Base-by-base conservation (phyloP, 2,888 invertebrate genomes). In the Perdita meconis region DNA sequence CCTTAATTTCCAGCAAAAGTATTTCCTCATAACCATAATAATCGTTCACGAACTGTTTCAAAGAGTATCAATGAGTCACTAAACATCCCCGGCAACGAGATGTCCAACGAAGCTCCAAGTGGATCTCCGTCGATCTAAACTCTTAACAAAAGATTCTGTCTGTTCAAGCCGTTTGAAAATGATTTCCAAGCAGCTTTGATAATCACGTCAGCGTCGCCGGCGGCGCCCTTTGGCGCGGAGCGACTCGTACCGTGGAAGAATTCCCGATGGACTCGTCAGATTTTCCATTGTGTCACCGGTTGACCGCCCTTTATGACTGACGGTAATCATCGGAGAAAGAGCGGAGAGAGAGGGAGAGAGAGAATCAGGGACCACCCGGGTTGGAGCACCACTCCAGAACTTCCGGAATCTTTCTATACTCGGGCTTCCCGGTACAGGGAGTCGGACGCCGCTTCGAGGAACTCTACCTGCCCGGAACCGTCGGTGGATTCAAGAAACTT, bases 221-320 rank as follows among this genome's bases (percentile, higher is more conserved):
- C 36, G 40, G 51, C 34, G 57, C 19, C 36, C 42, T 19, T n/a
- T 47, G 36, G 24, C 22, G 10, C 2, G 12, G 22, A 16, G 22
- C 60, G n/a, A n/a, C n/a, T n/a, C 51, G 42, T n/a, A 10, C 56
- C 19, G 55, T 59, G 2, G 12, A 47, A 19, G 53, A 76, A 83
- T 74, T 65, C 81, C 69, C 63, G 68, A 71, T 68, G 79, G 79
- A 72, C 64, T 78, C 55, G 78, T 84, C 81, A 82, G 63, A 74
- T 67, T 80, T 80, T 69, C 68, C 68, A 75, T 71, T 75, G 71
- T 79, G 80, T 82, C 82, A 74, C 61, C 53, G 24, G 40, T 44
- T 26, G 34, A 30, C 22, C 68, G 69, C 51, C 50, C 55, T 83
- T 83, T 83, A 84, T 78, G 81, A 78, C 56, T 67, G 47, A 65